Evolutionary conservation across 2,797 vertebrate species (phyloP), one percentile per base, ranked within the genome.

Genomic region (Microctenopoma steveboyesi): DNA sequence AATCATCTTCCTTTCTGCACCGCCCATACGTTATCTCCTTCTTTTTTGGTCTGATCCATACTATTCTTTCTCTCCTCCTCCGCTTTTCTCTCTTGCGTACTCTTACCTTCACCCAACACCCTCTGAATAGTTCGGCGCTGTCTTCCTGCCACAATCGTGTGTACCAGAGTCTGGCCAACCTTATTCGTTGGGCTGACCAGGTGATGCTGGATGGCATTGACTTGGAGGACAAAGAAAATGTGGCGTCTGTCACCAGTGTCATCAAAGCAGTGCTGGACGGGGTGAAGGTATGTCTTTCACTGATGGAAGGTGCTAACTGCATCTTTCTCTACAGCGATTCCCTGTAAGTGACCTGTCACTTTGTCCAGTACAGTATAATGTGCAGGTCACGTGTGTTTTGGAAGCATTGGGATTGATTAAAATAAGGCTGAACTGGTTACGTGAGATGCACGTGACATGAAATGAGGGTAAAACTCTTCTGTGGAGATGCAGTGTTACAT

Each of bases 211-310:
- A 99, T 63, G 96, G 97, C 15, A 94, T 98, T 57, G 97, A 98
- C 82, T 93, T 96, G 4, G 97, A 98, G 59, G 97, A 99, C 92
- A 98, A 99, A 75, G 98, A 99, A 74, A 95, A 96, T 63, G 96
- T 97, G 83, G 92, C 95, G 0, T 94, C 95, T 0, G 98, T 99
- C 54, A 99, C 95, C 46, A 95, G 91, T 4, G 96, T 99, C 87
- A 99, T 99, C 82, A 99, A 97, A 89, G 97, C 96, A 0, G 98
- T 99, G 57, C 93, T 99, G 88, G 98, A 99, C 13, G 98, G 98
- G 68, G 97, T 99, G 45, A 99, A 99, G 96, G 98, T 99, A 91
- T 1, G 64, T 25, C 47, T 7, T 52, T 15, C 4, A 3, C 4
- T 35, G 2, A 27, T 30, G 1, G 15, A 54, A 47, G 13, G 52